Conservation (phyloP, 2,797 vertebrate species). For the Okamejei kenojei region DNA sequence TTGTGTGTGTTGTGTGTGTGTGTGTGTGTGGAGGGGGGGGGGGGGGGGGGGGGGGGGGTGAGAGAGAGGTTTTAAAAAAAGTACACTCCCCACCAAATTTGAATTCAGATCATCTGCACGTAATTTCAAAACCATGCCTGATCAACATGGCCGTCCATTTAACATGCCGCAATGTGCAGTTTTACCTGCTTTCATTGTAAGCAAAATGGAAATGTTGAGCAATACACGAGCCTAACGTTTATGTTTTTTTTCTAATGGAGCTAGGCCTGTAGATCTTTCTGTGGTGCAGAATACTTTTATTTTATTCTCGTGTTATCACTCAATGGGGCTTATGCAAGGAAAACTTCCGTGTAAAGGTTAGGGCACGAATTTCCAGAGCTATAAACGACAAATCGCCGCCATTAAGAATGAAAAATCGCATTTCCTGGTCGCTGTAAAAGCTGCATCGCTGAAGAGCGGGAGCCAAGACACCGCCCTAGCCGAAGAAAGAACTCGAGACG, state of each 20-base stretch:
- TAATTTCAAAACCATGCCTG: neutral
- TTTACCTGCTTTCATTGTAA: neutral
- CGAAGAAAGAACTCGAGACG: neutral
- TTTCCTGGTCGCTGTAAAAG: neutral
- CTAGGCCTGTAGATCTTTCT: neutral
- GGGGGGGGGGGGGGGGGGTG: no score
- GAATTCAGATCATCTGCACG: neutral
- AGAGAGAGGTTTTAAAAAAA: neutral
- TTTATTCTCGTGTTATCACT: neutral
- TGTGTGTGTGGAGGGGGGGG: no score
- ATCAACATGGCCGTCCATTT: neutral
- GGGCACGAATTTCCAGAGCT: no score
- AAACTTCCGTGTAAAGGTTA: neutral
- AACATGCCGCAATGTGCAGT: neutral
- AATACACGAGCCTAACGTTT: neutral
- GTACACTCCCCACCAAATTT: neutral
- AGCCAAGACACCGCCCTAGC: conserved; percentile 7
- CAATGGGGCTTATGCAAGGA: neutral
- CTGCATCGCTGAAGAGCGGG: neutral
- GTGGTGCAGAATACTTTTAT: no score
- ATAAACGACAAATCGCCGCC: neutral
- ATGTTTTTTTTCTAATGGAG: neutral
- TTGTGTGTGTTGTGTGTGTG: no score
- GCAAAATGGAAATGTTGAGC: neutral
- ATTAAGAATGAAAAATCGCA: neutral